phyloP scores from a whole-genome alignment of 2,888 invertebrate species.

The Thereva unica region DNA sequence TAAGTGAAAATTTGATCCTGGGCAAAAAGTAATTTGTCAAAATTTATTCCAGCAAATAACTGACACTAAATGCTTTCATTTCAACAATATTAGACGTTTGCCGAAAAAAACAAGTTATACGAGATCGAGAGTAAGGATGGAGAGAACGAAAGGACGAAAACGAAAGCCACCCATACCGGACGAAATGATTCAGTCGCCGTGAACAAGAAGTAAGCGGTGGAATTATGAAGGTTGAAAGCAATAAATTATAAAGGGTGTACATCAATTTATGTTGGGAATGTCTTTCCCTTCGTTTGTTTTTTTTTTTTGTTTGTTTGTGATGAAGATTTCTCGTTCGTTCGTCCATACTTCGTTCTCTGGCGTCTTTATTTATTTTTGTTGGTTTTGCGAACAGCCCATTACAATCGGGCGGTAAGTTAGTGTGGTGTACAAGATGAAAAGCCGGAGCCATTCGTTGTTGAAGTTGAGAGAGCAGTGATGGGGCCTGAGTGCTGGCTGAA shows the following conservation, averaged over 20 bases:
- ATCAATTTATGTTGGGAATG: constrained; percentile 29
- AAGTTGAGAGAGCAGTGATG: neutral
- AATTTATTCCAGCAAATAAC: constrained; percentile 23
- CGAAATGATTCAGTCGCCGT: neutral
- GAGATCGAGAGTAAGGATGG: neutral
- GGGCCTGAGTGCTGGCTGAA: neutral
- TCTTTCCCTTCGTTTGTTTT: constrained; percentile 22
- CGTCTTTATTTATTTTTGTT: constrained; percentile 20
- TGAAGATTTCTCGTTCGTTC: neutral
- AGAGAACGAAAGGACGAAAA: neutral
- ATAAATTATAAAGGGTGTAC: constrained; percentile 12
- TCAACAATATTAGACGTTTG: constrained; percentile 13
- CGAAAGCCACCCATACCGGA: too few relatives aligned
- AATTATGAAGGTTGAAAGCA: neutral
- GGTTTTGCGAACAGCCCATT: constrained; percentile 17
- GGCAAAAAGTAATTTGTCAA: constrained; percentile 26
- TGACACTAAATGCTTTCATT: constrained; percentile 1
- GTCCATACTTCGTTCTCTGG: neutral
- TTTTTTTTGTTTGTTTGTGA: constrained; percentile 2
- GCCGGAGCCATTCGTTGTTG: neutral
- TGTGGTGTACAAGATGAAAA: constrained; percentile 17
- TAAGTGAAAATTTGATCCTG: neutral
- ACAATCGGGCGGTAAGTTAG: constrained; percentile 6
- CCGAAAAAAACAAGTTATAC: neutral
- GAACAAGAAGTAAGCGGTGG: constrained; percentile 14